Conservation (phyloP, 2,888 invertebrate genomes). For the Acronicta alni region DNA sequence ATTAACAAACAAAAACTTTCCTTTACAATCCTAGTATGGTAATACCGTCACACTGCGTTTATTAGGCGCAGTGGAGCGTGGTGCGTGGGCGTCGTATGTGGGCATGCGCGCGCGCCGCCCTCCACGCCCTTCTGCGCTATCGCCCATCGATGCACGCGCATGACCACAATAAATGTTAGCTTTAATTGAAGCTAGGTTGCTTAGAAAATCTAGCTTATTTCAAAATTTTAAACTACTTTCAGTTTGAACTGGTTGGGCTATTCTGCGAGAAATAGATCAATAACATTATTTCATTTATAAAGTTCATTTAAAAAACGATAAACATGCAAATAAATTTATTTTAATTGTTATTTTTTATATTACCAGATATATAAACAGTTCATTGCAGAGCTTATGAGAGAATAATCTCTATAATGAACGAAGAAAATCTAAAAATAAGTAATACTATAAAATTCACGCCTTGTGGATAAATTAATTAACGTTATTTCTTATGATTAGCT, state of each 20-base stretch:
- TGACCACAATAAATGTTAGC: slow-evolving; percentile 32
- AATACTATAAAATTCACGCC: too few relatives aligned
- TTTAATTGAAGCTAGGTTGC: slow-evolving; percentile 37
- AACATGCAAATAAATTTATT: too few relatives aligned
- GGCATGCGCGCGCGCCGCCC: slow-evolving; percentile 62
- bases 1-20: slow-evolving; percentile 54
- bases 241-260: neutral
- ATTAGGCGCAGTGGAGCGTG: slow-evolving; percentile 41
- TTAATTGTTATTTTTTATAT: too few relatives aligned
- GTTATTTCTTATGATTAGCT: too few relatives aligned
- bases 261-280: neutral
- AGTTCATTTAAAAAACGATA: too few relatives aligned
- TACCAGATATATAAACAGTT: too few relatives aligned
- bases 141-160: slow-evolving; percentile 60
- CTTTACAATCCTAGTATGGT: slow-evolving; percentile 36
- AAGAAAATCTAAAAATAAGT: too few relatives aligned
- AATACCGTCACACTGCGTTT: slow-evolving; percentile 44
- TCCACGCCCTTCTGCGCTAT: slow-evolving; percentile 60
- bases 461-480: too few relatives aligned
- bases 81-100: slow-evolving; percentile 61
- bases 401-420: too few relatives aligned
- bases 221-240: slow-evolving; percentile 5
- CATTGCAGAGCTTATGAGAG: too few relatives aligned
- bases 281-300: too few relatives aligned
- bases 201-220: slow-evolving; percentile 10